Percentiles rank a stretch among this genome's conserved stretches.
Conservation (phyloP, 2,113 vertebrate genomes). For the Mesocricetus auratus region DNA sequence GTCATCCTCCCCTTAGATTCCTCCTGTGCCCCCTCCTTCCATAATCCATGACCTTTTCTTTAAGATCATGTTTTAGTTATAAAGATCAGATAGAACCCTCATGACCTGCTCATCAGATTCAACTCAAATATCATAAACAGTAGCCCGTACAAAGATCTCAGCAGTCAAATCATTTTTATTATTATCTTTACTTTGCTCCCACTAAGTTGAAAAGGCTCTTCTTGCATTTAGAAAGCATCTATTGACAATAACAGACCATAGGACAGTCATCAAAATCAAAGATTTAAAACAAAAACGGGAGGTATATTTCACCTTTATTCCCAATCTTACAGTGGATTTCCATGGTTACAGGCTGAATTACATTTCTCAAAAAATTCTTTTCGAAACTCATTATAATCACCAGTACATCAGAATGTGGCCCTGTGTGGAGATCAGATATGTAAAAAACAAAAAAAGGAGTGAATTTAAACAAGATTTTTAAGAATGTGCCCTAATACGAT, state of each 20-base stretch:
- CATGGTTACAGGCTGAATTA: neutral
- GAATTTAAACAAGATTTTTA: neutral
- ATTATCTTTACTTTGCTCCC: neutral
- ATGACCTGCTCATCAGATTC: neutral
- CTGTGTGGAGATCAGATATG: neutral
- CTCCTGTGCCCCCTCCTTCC: neutral
- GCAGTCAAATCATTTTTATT: constrained; percentile 3
- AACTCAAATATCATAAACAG: neutral
- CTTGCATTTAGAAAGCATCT: neutral
- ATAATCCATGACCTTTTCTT: neutral
- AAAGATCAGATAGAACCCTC: neutral
- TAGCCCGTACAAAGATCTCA: neutral
- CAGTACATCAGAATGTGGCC: neutral
- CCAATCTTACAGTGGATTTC: neutral
- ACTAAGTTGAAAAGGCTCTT: neutral
- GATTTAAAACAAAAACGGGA: neutral
- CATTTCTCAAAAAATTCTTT: neutral
- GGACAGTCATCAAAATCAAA: neutral
- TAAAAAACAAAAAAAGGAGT: neutral
- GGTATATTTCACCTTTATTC: neutral
- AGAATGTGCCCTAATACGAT: neutral
- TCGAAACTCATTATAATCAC: neutral
- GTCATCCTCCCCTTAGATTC: neutral
- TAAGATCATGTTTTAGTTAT: constrained; percentile 41
- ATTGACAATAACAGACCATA: neutral